Conservation (phyloP, 2,888 invertebrate genomes). For the Catocala fraxini region DNA sequence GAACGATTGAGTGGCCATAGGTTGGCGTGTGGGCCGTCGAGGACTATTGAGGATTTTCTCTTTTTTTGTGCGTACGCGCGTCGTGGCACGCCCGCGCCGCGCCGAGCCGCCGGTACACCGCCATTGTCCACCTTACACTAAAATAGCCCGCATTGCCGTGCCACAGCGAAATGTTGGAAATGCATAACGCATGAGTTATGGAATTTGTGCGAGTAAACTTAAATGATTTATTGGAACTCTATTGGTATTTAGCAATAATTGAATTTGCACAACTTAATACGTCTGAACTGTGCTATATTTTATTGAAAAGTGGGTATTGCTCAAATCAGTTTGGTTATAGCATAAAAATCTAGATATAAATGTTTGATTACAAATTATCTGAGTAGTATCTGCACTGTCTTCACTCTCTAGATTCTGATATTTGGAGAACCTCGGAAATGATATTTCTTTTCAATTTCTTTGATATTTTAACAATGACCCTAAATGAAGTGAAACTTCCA, state of each 20-base stretch:
- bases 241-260: slow-evolving; percentile 51
- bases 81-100: slow-evolving; percentile 52
- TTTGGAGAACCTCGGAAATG: no score
- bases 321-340: no score
- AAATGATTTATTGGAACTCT: slow-evolving; percentile 69
- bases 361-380: no score
- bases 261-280: slow-evolving; percentile 31
- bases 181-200: slow-evolving; percentile 72
- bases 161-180: slow-evolving; percentile 66
- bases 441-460: no score
- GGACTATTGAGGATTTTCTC: slow-evolving; percentile 78
- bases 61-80: slow-evolving; percentile 75
- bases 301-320: neutral
- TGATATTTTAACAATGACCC: no score
- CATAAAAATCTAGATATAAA: no score
- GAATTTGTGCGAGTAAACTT: slow-evolving; percentile 55
- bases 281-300: slow-evolving; percentile 1
- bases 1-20: slow-evolving; percentile 84
- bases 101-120: slow-evolving; percentile 38
- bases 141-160: slow-evolving; percentile 77
- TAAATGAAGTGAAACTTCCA: no score
- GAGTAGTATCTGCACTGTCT: no score
- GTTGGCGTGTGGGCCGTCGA: slow-evolving; percentile 84
- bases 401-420: no score
- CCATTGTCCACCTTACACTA: slow-evolving; percentile 77